Evolutionary conservation across 2,888 invertebrate genomes (phyloP), one percentile per base, ranked within the genome.

Genomic region (Bellardia bayeri): DNA sequence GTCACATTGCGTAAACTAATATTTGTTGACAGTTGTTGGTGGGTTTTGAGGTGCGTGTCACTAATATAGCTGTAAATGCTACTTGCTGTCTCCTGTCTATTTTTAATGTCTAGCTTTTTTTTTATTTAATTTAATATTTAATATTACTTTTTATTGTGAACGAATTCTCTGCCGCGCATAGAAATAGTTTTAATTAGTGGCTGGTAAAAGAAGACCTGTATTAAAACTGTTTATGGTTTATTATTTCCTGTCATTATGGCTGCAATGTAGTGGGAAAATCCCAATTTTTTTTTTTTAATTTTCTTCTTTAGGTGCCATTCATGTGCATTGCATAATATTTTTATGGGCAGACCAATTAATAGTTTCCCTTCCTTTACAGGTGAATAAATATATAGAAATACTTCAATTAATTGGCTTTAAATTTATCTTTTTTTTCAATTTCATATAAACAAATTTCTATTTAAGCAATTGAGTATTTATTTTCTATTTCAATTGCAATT

Each of bases 131-230:
- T 82, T 79, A 66, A 80, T 75, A 69, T 82, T 83, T 72, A 58
- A 76, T 66, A 72, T 68, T 45, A n/a, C 51, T 78, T 72, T 72
- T 42, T 58, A 45, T 45, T 78, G 6, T 63, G 16, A 58, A 85
- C 56, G 74, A 56, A 33, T 75, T 71, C 54, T 72, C 30, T 56
- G 81, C 13, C n/a, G 69, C 40, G 85, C 82, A 85, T 85, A 75
- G 79, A 85, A 87, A 85, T 75, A 87, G 82, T 87, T 87, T 79
- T 87, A 87, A 85, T 87, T 87, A 85, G 51, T 45, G 33, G 14
- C 30, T 58, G 40, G 49, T 75, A 13, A 11, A 42, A 30, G 54
- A 16, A 78, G 76, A 40, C 72, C 81, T 87, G 64, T 45, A 81
- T 87, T 83, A 33, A 80, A 85, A 74, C 80, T 51, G 76, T 74